Base-by-base conservation (phyloP, 2,113 vertebrate species). In the Lamprologus sp. region DNA sequence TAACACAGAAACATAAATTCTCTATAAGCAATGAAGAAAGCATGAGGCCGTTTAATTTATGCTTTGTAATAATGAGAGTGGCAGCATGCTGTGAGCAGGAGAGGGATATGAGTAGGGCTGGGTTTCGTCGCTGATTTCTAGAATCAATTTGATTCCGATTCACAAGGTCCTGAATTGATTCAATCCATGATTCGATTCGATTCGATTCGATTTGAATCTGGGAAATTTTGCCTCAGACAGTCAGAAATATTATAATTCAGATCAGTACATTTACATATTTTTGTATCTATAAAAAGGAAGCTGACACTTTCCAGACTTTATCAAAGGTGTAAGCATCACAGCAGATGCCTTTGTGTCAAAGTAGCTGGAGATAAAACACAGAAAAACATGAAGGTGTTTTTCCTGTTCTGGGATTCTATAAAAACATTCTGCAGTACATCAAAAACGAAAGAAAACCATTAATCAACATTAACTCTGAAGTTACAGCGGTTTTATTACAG, bases 391-490 rank as follows among this genome's bases (percentile, higher is more conserved):
- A n/a, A 53, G 19, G 49, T 53, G 49, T 3, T 53, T 53, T 53
- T 53, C 1, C 19, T 53, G 49, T 5, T 9, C 49, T n/a, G 15
- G 49, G 19, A 51, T 51, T 51, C n/a, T 51, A 51, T 10, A n/a
- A 51, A n/a, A n/a, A 10, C n/a, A 5, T 51, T 51, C 19, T n/a
- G 19, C 19, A 51, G 49, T 0, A 51, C 2, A 51, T 51, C 17
- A 51, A n/a, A 51, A 51, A n/a, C 0, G 0, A n/a, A 51, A 0
- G 4, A 51, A 51, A 51, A 1, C 49, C 17, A 51, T 19, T 51
- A 51, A 9, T 51, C 47, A 19, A 51, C 8, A 1, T 49, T 49
- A 9, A 17, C 47, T 9, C 17, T 51, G 17, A 19, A 9, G 17
- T 51, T 51, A 19, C 49, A 51, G 8, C 0, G 3, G 4, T 51